Evolutionary conservation across 2,797 vertebrate genomes (phyloP), one percentile per base, ranked within the genome.

Genomic region (Lindbergichthys nudifrons): DNA sequence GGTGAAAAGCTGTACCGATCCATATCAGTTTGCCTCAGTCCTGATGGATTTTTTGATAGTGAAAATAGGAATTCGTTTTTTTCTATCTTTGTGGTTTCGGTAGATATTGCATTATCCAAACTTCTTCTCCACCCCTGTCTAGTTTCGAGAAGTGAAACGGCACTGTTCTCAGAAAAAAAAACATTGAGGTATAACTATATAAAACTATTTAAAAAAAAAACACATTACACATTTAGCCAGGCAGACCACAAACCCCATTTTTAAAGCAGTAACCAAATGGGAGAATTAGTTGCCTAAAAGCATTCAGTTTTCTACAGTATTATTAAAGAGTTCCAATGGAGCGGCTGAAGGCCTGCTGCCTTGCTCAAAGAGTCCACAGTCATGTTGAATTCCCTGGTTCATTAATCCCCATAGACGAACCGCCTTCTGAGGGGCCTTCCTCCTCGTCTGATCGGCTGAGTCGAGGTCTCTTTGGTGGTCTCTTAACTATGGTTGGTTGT

Each of bases 401-500:
- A 32, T 36, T 16, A 43, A 23, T 45, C 19, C 3, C 52, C 21
- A 9, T 2, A 39, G 50, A 62, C 39, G 16, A 43, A 39, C 75
- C 60, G 21, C 50, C 52, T 18, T 41, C n/a, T 10, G 60, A 58
- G 18, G 45, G 53, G 19, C 52, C 21, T 54, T 69, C 54, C 11
- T 77, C 54, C 39, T 65, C 15, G 0, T 68, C 70, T 72, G 47
- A 62, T 1, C 54, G 53, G 45, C 62, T 73, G 41, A 81, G 65
- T 30, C 65, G 66, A 47, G 56, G 61, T 59, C 54, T 69, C 61
- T 82, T 77, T 42, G 64, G 11, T 6, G 62, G 5, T 68, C 47
- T 72, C 43, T 59, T 68, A 50, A 65, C 72, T 36, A 47, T n/a
- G 7, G 69, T 73, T 62, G 82, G 82, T 69, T 78, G 75, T 52